phyloP scores from a whole-genome alignment of 1,140 invertebrate species.

The Phymastichus coffea region DNA sequence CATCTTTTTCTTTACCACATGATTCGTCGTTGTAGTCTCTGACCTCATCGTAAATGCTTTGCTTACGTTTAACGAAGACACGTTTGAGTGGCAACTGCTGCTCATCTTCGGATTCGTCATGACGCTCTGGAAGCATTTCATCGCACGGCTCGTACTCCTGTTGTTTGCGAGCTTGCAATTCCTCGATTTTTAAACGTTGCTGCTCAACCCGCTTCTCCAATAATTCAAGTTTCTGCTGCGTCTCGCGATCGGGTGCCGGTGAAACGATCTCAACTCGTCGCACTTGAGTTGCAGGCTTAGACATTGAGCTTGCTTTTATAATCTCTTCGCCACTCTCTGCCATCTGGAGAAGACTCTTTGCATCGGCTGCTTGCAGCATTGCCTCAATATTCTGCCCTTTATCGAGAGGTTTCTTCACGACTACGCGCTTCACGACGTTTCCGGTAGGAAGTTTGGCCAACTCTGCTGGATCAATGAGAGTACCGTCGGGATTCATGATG shows the following conservation, averaged over 20 bases:
- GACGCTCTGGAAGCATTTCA: slow-evolving; percentile 51
- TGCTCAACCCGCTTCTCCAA: slow-evolving; percentile 51
- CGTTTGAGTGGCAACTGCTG: slow-evolving; percentile 52
- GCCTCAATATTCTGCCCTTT: slow-evolving; percentile 42
- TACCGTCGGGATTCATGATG: slow-evolving; percentile 55
- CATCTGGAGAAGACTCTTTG: slow-evolving; percentile 14
- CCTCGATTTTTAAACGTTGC: slow-evolving; percentile 53
- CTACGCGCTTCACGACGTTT: slow-evolving; percentile 55
- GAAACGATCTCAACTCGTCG: background rate
- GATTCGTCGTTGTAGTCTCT: slow-evolving; percentile 46
- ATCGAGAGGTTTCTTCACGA: slow-evolving; percentile 49
- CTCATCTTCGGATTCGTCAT: slow-evolving; percentile 54
- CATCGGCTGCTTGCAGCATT: slow-evolving; percentile 38
- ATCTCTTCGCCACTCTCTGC: slow-evolving; percentile 16
- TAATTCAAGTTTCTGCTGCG: slow-evolving; percentile 48
- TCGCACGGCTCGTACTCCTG: slow-evolving; percentile 49
- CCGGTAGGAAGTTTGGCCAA: slow-evolving; percentile 51
- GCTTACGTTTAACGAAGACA: slow-evolving; percentile 54
- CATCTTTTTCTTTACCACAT: slow-evolving; percentile 2
- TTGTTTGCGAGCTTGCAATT: slow-evolving; percentile 50
- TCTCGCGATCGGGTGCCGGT: slow-evolving; percentile 42
- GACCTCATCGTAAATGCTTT: slow-evolving; percentile 54
- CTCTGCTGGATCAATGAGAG: slow-evolving; percentile 51
- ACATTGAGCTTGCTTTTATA: background rate
- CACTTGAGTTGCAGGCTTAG: background rate